Conservation (phyloP, 2,888 invertebrate species). For the Aspidiotus destructor region DNA sequence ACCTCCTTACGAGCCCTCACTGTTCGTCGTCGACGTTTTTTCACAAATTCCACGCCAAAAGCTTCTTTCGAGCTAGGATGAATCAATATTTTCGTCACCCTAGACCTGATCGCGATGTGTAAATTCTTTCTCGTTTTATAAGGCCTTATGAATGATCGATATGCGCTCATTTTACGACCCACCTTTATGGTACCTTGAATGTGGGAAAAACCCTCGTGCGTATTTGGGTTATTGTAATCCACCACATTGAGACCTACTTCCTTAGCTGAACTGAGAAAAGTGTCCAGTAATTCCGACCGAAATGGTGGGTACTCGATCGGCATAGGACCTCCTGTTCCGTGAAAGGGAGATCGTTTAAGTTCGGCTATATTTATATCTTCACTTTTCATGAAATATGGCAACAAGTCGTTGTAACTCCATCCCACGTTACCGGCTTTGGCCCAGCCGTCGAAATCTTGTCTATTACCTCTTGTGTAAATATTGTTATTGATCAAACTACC, state of each 20-base stretch:
- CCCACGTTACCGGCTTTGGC: conserved; percentile 38
- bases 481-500: conserved; percentile 39
- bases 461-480: conserved; percentile 39
- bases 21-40: conserved; percentile 43
- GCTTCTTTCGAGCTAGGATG: conserved; percentile 46
- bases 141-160: conserved; percentile 51
- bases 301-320: conserved; percentile 34
- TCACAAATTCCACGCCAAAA: conserved; percentile 49
- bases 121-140: conserved; percentile 47
- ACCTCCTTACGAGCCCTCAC: conserved; percentile 56
- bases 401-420: conserved; percentile 38
- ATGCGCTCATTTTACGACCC: conserved; percentile 44
- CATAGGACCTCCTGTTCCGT: conserved; percentile 34
- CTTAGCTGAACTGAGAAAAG: conserved; percentile 57
- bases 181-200: conserved; percentile 46
- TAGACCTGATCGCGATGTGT: conserved; percentile 48
- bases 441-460: conserved; percentile 38
- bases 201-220: conserved; percentile 45
- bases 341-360: conserved; percentile 36
- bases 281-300: conserved; percentile 51
- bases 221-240: conserved; percentile 45
- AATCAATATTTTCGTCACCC: conserved; percentile 50
- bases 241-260: conserved; percentile 50
- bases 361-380: conserved; percentile 37
- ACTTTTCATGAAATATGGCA: conserved; percentile 38